These are phyloP conservation scores for Agonopterix alstromeriana DNA, from an alignment of 2,888 invertebrate species.

Conservation along the genomic window DNA sequence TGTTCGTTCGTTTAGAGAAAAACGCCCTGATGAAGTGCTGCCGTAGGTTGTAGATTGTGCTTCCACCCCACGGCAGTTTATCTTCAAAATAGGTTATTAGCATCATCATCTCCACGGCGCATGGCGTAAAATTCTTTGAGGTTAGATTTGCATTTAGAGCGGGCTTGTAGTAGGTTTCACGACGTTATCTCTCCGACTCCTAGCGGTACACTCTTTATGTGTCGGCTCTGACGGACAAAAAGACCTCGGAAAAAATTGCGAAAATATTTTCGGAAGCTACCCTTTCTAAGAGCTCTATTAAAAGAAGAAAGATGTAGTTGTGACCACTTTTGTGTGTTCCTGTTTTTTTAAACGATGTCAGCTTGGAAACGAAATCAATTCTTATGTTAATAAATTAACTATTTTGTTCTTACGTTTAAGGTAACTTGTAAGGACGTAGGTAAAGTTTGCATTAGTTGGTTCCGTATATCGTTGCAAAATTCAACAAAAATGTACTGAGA, in stretches of 20 bases:
- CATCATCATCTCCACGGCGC: not conserved
- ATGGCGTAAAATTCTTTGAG: slow-evolving; percentile 22
- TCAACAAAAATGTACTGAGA: too few relatives aligned
- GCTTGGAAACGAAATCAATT: slow-evolving; percentile 10
- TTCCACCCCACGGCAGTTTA: too few relatives aligned
- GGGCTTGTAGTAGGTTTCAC: slow-evolving; percentile 25
- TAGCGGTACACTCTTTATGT: slow-evolving; percentile 23
- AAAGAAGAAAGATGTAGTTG: slow-evolving; percentile 32
- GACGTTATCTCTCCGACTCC: slow-evolving; percentile 34
- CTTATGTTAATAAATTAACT: not conserved
- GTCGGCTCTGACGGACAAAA: slow-evolving; percentile 18
- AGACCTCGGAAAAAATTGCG: slow-evolving; percentile 31
- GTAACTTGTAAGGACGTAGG: not conserved
- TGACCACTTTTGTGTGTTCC: slow-evolving; percentile 5
- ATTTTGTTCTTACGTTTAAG: not conserved
- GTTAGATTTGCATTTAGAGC: slow-evolving; percentile 50
- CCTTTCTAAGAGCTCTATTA: slow-evolving; percentile 45
- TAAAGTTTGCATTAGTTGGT: too few relatives aligned
- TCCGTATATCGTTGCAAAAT: too few relatives aligned
- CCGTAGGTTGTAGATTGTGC: too few relatives aligned
- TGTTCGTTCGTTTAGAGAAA: too few relatives aligned
- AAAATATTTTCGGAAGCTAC: slow-evolving; percentile 33
- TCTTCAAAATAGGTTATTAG: too few relatives aligned
- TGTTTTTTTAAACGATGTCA: slow-evolving; percentile 7
- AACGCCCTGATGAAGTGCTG: too few relatives aligned